phyloP scores from a whole-genome alignment of 2,113 vertebrate genomes.

The Eurystomus gularis region DNA sequence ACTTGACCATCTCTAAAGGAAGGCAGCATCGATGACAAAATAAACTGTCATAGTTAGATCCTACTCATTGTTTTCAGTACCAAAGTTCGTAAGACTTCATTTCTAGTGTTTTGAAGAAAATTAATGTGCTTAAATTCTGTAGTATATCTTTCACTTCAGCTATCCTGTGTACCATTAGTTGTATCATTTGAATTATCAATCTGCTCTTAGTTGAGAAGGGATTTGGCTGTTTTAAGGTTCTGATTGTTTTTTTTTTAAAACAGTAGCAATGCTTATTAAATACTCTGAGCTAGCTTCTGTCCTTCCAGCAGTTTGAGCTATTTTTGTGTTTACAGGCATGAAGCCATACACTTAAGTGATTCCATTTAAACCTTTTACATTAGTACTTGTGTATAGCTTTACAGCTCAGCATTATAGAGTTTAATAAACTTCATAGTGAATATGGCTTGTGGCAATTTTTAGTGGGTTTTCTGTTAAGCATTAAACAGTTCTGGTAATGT shows the following conservation, averaged over 20 bases:
- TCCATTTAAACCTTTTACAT: not conserved
- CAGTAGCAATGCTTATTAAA: not conserved
- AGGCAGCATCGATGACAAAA: not conserved
- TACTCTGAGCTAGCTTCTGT: not conserved
- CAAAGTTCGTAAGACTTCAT: not conserved
- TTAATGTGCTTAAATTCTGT: not conserved
- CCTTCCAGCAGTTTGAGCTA: conserved; percentile 7
- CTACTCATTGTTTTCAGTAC: not conserved
- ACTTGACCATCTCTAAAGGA: not conserved
- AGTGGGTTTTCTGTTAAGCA: not conserved
- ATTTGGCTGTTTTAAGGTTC: not conserved
- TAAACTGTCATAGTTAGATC: not conserved
- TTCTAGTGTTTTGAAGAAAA: not conserved
- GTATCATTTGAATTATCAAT: not conserved
- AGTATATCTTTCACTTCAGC: not conserved
- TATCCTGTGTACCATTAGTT: not conserved
- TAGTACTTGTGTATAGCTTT: not conserved
- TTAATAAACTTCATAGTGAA: not conserved
- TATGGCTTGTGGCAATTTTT: not conserved
- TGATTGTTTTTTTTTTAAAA: not conserved
- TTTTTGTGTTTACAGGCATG: conserved; percentile 10
- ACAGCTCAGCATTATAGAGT: not conserved
- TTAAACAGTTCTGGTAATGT: not conserved
- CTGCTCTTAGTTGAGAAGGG: not conserved
- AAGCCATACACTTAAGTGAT: not conserved